Evolutionary conservation across 2,888 invertebrate species (phyloP).

Genomic region (Apamea crenata): DNA sequence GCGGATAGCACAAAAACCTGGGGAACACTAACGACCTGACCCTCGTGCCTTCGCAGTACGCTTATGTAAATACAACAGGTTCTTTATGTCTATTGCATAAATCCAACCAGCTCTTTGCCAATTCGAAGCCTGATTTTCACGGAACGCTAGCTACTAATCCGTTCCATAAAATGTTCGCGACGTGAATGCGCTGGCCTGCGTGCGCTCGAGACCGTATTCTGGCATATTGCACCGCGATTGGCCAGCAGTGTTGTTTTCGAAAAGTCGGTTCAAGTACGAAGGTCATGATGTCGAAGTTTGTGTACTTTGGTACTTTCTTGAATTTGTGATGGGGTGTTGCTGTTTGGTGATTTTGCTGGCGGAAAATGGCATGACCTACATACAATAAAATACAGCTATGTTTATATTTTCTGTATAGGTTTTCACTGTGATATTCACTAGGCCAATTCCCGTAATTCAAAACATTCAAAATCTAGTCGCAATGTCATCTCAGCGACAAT

Average conservation of each 20-base stretch:
- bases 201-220: slow-evolving; percentile 73
- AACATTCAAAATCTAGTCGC: no score
- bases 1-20: slow-evolving; percentile 65
- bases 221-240: slow-evolving; percentile 71
- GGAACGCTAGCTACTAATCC: slow-evolving; percentile 83
- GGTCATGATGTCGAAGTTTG: slow-evolving; percentile 61
- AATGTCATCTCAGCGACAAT: no score
- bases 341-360: slow-evolving; percentile 6
- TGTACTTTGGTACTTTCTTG: slow-evolving; percentile 34
- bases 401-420: neutral
- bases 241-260: slow-evolving; percentile 57
- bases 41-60: slow-evolving; percentile 75
- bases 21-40: slow-evolving; percentile 80
- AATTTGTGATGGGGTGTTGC: neutral
- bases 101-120: slow-evolving; percentile 85
- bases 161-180: slow-evolving; percentile 80
- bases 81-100: slow-evolving; percentile 88
- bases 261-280: slow-evolving; percentile 66
- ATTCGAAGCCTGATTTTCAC: slow-evolving; percentile 85
- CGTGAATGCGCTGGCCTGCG: slow-evolving; percentile 68
- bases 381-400: neutral
- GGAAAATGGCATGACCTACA: slow-evolving; percentile 26
- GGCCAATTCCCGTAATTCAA: no score
- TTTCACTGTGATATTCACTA: no score
- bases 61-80: slow-evolving; percentile 86